Percentiles rank a stretch among this genome's conserved stretches.
phyloP scores from a whole-genome alignment of 1,140 invertebrate species.

The Euura lappo region DNA sequence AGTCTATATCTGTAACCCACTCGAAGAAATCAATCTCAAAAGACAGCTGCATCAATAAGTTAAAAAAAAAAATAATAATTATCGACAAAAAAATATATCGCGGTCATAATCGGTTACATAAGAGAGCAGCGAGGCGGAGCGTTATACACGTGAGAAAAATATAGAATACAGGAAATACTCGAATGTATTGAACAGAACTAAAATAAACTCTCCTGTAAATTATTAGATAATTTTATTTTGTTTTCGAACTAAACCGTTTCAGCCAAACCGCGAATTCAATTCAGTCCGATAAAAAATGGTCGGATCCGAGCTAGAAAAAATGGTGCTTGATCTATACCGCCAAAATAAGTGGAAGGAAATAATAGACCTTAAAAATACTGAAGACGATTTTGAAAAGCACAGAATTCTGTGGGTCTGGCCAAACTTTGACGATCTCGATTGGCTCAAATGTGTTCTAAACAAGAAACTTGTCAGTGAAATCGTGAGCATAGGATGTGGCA shows the following conservation, averaged over 20 bases:
- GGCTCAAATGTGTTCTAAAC: constrained; percentile 46
- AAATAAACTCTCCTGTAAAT: neutral
- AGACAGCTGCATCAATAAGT: too few species aligned
- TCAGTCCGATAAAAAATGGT: constrained; percentile 6
- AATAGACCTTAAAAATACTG: constrained; percentile 29
- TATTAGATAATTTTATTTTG: neutral
- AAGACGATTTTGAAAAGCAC: constrained; percentile 33
- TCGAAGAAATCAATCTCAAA: too few species aligned
- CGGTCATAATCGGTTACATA: too few species aligned
- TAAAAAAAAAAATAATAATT: too few species aligned
- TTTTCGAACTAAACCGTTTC: too few species aligned
- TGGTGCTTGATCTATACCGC: constrained; percentile 34
- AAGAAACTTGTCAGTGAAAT: constrained; percentile 47
- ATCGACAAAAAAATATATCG: too few species aligned
- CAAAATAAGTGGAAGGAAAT: constrained; percentile 44
- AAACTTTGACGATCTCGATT: constrained; percentile 56
- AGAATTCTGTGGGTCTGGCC: constrained; percentile 69
- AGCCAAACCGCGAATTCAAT: neutral
- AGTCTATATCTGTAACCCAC: too few species aligned
- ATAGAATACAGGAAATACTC: neutral
- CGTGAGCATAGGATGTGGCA: constrained; percentile 65
- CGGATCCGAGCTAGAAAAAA: constrained; percentile 35
- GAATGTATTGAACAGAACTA: neutral
- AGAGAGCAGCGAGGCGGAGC: too few species aligned
- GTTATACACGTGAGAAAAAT: too few species aligned